Evolutionary conservation across 2,888 invertebrate genomes (phyloP), one percentile per base, ranked within the genome.

Genomic region (Microctonus brassicae): DNA sequence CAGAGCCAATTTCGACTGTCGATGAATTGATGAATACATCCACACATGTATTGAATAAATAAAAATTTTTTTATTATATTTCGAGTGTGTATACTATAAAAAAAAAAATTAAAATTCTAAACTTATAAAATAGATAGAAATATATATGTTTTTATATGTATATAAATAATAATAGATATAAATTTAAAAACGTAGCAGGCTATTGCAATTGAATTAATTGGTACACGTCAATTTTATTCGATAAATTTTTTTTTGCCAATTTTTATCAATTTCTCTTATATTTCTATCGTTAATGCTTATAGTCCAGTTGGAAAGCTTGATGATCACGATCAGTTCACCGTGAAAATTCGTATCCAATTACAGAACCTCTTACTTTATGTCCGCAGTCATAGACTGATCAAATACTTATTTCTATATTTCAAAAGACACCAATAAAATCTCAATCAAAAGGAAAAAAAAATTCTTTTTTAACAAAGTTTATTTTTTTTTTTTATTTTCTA

Each of bases 151-250:
- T 33, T 5, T 33, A 33, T 33, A 6, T 33, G 6, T 33, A 6
- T 33, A 33, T 33, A 36, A 10, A 10, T 36, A 36, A 9, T 10
- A 9, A 17, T 47, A 17, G 17, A 47, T 47, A 17, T 47, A n/a
- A 17, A 47, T 47, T n/a, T 9, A 17, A 47, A 5, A 5, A 7
- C 17, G 2, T 47, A 5, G 47, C 4, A 47, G n/a, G 17, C 17
- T 61, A 61, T 64, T 71, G 70, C 76, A 74, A 77, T 77, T 77
- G 76, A 78, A 76, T 77, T 75, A 77, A 79, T 78, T 78, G 76
- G 75, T 66, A n/a, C n/a, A 62, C 70, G 58, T 69, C 73, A 76
- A 74, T 73, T 76, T 71, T 65, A 69, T 72, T 29, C 65, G 34
- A 61, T 47, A 69, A 58, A 69, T 73, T 66, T 63, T 73, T 66